Conservation (phyloP, 2,888 invertebrate species). For the Hypsopygia costalis region DNA sequence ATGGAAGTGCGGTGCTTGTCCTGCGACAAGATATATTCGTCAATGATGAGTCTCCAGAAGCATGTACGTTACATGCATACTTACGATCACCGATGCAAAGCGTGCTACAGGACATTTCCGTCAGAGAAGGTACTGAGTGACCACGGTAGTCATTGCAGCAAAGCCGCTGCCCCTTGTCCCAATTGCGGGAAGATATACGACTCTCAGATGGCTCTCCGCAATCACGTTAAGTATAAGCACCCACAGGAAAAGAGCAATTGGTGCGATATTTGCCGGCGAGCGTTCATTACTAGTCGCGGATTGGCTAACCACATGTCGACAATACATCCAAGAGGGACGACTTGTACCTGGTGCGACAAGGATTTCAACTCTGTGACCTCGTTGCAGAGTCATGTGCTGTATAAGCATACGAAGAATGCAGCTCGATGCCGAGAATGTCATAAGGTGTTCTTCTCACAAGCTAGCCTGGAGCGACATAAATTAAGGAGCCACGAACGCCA, state of each 20-base stretch:
- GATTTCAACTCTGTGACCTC: conserved; percentile 36
- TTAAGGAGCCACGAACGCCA: conserved; percentile 26
- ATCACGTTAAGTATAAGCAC: conserved; percentile 55
- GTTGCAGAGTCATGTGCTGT: conserved; percentile 44
- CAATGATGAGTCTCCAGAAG: conserved; percentile 49
- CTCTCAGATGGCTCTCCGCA: conserved; percentile 42
- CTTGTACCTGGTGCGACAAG: conserved; percentile 37
- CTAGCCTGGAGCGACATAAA: conserved; percentile 34
- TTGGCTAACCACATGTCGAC: conserved; percentile 44
- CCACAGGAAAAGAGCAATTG: conserved; percentile 33
- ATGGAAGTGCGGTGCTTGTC: conserved; percentile 33
- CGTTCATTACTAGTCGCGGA: conserved; percentile 38
- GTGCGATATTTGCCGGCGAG: conserved; percentile 45
- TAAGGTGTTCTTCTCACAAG: conserved; percentile 36
- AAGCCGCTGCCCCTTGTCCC: conserved; percentile 36
- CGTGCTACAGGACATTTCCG: conserved; percentile 47
- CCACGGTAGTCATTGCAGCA: conserved; percentile 38
- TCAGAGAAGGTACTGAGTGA: conserved; percentile 26
- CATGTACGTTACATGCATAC: conserved; percentile 56
- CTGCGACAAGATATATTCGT: conserved; percentile 55
- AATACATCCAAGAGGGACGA: conserved; percentile 39
- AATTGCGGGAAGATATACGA: conserved; percentile 44
- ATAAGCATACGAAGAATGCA: conserved; percentile 38
- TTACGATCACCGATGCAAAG: conserved; percentile 42
- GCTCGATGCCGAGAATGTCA: conserved; percentile 37